phyloP scores from a whole-genome alignment of 2,888 invertebrate species.

The Terebella lapidaria region DNA sequence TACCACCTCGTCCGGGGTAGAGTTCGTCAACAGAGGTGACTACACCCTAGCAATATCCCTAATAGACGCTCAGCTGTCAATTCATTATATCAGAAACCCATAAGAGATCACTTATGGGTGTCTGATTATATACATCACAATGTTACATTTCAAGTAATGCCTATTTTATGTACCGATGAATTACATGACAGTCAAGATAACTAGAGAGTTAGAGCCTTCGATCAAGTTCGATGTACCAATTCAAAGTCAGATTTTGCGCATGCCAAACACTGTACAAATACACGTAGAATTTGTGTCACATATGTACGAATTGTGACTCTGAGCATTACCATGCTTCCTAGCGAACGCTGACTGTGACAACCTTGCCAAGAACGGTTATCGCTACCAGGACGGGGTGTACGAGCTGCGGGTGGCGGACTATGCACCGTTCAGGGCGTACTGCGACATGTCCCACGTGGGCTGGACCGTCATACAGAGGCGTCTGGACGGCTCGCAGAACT shows the following conservation, averaged over 20 bases:
- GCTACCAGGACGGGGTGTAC: conserved; percentile 10
- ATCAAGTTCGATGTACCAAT: too few species aligned
- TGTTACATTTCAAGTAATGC: too few species aligned
- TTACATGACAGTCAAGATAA: too few species aligned
- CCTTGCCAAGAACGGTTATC: conserved; percentile 4
- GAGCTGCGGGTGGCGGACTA: background rate
- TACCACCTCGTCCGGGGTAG: too few species aligned
- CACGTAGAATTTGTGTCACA: background rate
- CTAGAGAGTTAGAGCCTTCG: too few species aligned
- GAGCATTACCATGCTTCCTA: background rate
- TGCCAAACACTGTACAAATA: background rate
- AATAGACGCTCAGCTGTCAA: too few species aligned
- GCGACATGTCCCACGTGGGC: conserved; percentile 13
- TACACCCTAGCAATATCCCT: too few species aligned
- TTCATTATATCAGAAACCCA: too few species aligned
- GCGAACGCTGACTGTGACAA: conserved; percentile 9
- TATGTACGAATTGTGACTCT: background rate
- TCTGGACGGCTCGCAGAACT: background rate
- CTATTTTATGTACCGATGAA: too few species aligned
- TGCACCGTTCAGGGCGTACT: conserved; percentile 6
- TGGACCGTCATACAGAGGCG: conserved; percentile 18
- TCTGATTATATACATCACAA: too few species aligned
- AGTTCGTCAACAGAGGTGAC: too few species aligned
- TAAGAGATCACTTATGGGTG: too few species aligned
- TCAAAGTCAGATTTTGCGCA: background rate